These are phyloP conservation scores for Lissocephala sabroskyi DNA, from an alignment of 2,888 invertebrate genomes.

Conservation along the genomic window DNA sequence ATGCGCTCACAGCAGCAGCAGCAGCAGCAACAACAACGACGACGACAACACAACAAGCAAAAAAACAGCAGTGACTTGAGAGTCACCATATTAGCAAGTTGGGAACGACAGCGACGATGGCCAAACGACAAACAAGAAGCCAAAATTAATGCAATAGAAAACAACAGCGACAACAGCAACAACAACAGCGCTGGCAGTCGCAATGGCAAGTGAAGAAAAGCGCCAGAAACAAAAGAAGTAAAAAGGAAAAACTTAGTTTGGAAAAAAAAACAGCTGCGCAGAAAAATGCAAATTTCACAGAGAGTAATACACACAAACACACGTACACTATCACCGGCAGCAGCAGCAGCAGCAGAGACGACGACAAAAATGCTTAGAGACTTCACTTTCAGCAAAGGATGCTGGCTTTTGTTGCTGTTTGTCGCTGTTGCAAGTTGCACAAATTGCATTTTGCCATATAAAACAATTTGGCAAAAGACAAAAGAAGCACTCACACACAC, in stretches of 20 bases:
- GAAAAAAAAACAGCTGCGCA: constrained; percentile 60
- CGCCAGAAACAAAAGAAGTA: constrained; percentile 16
- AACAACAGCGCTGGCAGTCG: constrained; percentile 10
- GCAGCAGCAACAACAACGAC: constrained; percentile 11
- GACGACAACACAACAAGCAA: constrained; percentile 23
- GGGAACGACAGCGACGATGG: constrained; percentile 9
- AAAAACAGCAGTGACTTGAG: constrained; percentile 15
- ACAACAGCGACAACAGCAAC: constrained; percentile 26
- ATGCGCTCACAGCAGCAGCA: constrained; percentile 33
- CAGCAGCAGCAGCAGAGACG: constrained; percentile 18
- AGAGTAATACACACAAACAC: constrained; percentile 41
- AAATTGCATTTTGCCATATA: constrained; percentile 67
- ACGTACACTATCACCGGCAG: too few species aligned
- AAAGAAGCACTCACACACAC: constrained; percentile 32
- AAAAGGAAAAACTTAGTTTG: neutral
- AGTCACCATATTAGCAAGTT: constrained; percentile 47
- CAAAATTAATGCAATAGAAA: constrained; percentile 65
- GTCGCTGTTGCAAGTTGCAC: constrained; percentile 66
- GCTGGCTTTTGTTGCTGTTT: constrained; percentile 46
- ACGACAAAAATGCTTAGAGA: constrained; percentile 59
- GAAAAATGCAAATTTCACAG: constrained; percentile 58
- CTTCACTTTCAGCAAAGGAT: constrained; percentile 66
- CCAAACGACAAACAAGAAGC: constrained; percentile 47
- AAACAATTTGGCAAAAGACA: constrained; percentile 55
- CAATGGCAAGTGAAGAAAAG: constrained; percentile 57